A percentile compares a stretch with the other conserved stretches of the same genome.
Evolutionary conservation across 2,797 vertebrate species (phyloP).

Genomic region (Pterois miles): DNA sequence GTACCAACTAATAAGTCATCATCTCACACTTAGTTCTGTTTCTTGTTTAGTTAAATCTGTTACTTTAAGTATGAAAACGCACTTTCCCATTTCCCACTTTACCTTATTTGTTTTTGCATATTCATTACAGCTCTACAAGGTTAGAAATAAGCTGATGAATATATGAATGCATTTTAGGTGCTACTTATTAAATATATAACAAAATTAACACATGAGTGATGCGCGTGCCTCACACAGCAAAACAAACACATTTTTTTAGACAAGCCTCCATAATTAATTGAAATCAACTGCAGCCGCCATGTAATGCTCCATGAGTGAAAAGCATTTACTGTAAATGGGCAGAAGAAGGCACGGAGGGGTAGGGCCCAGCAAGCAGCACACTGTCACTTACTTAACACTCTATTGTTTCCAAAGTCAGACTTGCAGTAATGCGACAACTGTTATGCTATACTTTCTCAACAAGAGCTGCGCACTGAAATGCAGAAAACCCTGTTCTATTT

Average conservation of each 20-base stretch:
- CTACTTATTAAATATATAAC: conserved; percentile 39
- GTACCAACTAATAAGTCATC: conserved; percentile 78
- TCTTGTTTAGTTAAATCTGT: conserved; percentile 41
- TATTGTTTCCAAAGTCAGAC: conserved; percentile 57
- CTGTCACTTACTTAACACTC: conserved; percentile 52
- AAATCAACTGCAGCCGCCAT: conserved; percentile 65
- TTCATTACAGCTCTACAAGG: conserved; percentile 25
- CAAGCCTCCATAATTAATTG: conserved; percentile 68
- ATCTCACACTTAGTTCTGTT: conserved; percentile 66
- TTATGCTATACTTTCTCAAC: conserved; percentile 34
- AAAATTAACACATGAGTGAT: conserved; percentile 53
- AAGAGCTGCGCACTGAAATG: conserved; percentile 39
- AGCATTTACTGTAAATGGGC: conserved; percentile 43
- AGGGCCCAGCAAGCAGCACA: conserved; percentile 36
- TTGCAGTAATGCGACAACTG: background rate
- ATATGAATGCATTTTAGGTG: conserved; percentile 13
- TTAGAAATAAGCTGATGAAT: conserved; percentile 6
- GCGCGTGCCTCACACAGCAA: conserved; percentile 34
- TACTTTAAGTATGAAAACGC: conserved; percentile 1
- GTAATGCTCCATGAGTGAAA: conserved; percentile 49
- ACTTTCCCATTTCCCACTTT: conserved; percentile 19
- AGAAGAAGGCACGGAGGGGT: conserved; percentile 24
- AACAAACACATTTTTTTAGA: conserved; percentile 67
- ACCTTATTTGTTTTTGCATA: conserved; percentile 1
- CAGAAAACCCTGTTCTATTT: conserved; percentile 39